A percentile compares a stretch with the other conserved stretches of the same genome.
Conservation (phyloP, 2,797 vertebrate genomes). For the Sebastiscus albofasciatus region DNA sequence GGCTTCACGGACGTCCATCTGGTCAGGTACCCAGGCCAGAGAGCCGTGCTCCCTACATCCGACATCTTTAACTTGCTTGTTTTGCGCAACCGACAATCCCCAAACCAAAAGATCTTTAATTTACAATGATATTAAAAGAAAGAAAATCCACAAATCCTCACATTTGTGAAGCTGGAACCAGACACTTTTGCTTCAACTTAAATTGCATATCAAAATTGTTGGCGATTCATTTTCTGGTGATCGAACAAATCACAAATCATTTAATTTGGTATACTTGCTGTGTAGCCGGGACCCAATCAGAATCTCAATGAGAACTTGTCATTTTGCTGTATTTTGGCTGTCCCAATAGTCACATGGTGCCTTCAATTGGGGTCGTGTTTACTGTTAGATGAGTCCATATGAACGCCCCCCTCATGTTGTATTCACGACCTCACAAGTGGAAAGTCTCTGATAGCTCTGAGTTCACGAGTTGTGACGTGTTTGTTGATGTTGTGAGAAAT, state of each 20-base stretch:
- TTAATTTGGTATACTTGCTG: neutral
- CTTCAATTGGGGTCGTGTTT: no score
- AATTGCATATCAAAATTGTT: neutral
- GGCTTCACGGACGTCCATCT: slow-evolving; percentile 29
- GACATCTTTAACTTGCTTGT: neutral
- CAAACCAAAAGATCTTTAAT: neutral
- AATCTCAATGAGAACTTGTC: no score
- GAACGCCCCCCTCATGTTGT: no score
- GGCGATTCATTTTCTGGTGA: neutral
- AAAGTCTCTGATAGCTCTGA: no score
- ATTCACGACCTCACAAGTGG: no score
- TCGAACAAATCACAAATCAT: neutral
- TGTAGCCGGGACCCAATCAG: neutral
- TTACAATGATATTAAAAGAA: neutral
- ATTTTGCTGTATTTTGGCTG: neutral
- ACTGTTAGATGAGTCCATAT: no score
- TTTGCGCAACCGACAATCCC: neutral
- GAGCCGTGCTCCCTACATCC: accelerated
- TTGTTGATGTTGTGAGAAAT: no score
- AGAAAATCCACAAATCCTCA: neutral
- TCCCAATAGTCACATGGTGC: neutral
- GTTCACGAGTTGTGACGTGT: no score
- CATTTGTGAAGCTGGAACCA: neutral
- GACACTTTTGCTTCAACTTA: neutral
- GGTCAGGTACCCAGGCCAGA: slow-evolving; percentile 34